A percentile compares a stretch with the other conserved stretches of the same genome.
These are phyloP conservation scores for Ceratotherium simum DNA, from an alignment of 2,113 vertebrate genomes.

Conservation along the genomic window DNA sequence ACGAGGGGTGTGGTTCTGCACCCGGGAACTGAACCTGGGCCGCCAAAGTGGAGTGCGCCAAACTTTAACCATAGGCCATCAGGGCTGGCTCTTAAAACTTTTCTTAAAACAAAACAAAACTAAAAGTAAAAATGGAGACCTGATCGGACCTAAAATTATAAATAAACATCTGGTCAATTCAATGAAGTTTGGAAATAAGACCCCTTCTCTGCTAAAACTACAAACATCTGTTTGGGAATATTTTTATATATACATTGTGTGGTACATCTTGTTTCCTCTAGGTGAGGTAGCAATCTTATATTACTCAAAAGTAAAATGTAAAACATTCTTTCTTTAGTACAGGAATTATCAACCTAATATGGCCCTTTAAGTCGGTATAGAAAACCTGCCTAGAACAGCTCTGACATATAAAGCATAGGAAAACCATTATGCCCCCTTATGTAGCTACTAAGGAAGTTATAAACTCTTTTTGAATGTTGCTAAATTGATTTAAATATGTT, in stretches of 20 bases:
- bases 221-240: neutral
- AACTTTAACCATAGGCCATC: no score
- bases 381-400: neutral
- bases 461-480: neutral
- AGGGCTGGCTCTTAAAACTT: neutral
- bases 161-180: neutral
- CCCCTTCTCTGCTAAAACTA: neutral
- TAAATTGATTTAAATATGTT: neutral
- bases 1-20: no score
- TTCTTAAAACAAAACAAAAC: neutral
- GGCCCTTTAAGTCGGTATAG: neutral
- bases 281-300: neutral
- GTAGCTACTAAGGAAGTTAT: neutral
- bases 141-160: neutral
- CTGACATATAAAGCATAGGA: neutral
- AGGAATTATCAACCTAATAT: neutral
- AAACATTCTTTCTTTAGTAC: neutral
- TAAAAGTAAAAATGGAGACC: neutral
- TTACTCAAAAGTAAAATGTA: neutral
- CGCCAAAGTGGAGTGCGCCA: no score
- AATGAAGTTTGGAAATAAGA: neutral
- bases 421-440: fast-evolving
- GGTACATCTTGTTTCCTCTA: neutral
- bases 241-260: neutral
- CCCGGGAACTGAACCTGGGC: no score